Conservation (phyloP, 2,797 vertebrate genomes). For the Sphenopsis melanotis region DNA sequence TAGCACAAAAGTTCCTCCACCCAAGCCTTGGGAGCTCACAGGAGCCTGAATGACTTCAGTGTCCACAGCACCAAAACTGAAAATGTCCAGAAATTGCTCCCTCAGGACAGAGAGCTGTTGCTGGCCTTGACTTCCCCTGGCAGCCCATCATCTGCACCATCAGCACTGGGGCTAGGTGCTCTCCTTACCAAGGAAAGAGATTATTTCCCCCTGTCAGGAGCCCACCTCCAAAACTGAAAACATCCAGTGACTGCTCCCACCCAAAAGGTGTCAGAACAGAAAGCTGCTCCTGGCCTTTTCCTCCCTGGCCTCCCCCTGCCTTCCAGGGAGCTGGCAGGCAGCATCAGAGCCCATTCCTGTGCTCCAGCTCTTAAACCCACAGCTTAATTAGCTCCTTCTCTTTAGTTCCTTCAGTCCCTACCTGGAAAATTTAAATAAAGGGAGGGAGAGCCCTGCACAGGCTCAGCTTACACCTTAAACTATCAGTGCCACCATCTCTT, state of each 20-base stretch:
- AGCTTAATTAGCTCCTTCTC: background rate
- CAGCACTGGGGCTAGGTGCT: background rate
- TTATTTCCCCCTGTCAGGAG: fast-evolving
- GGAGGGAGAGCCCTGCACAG: background rate
- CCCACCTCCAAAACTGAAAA: background rate
- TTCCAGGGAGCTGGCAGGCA: background rate
- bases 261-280: background rate
- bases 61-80: background rate
- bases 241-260: background rate
- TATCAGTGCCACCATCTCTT: background rate
- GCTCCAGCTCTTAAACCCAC: background rate
- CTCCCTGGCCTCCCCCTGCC: background rate
- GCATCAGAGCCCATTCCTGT: fast-evolving
- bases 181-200: background rate
- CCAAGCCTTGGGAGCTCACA: background rate
- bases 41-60: background rate
- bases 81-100: background rate
- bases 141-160: background rate
- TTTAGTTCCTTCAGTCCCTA: fast-evolving
- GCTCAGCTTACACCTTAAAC: background rate
- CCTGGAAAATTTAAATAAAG: background rate
- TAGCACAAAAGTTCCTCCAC: background rate
- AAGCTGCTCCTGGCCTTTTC: background rate
- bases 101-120: background rate
- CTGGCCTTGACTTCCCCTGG: background rate